Base-by-base conservation (phyloP, 2,888 invertebrate genomes). In the Calliphora vomitoria region DNA sequence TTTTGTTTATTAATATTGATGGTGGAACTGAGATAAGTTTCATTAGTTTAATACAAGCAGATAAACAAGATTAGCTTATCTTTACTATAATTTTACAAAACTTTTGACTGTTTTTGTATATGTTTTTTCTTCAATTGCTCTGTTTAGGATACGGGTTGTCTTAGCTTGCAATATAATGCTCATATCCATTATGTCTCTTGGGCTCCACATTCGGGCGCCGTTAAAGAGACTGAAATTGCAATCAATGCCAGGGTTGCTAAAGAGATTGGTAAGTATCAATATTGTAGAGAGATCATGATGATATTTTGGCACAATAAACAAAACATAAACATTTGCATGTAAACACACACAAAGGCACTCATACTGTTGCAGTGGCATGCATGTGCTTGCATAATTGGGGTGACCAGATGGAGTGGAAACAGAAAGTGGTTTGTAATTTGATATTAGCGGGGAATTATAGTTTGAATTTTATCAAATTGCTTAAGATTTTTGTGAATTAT, bases 211-310 rank as follows among this genome's bases (percentile, higher is more conserved):
- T 90, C 90, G 58, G 92, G 93, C 58, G 91, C 91, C 82, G 90
- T 94, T 85, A 92, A 92, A 91, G 94, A 94, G 86, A 92, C 92
- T 2, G 94, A 94, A 91, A 93, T 94, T 91, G 94, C 93, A 88
- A 93, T 94, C 90, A 94, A 94, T 92, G 93, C 93, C 90, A 92
- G 92, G 89, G 93, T 93, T 87, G 94, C 94, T 81, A 93, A 93
- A 90, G 93, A 93, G 90, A 93, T 94, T 75, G 94, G 94, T 94
- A 89, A 86, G 79, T 87, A 72, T 75, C 11, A 66, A 62, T 47
- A 31, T 80, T 53, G 11, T 55, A 62, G 20, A 60, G 15, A 82
- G 25, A 53, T 55, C 44, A 72, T 72, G 13, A 74, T 82, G 10
- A 79, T 55, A 76, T 75, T 85, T 87, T 87, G 87, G 85, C 85